These are phyloP conservation scores for Euleptes europaea DNA, from an alignment of 2,113 vertebrate genomes.

Conservation along the genomic window DNA sequence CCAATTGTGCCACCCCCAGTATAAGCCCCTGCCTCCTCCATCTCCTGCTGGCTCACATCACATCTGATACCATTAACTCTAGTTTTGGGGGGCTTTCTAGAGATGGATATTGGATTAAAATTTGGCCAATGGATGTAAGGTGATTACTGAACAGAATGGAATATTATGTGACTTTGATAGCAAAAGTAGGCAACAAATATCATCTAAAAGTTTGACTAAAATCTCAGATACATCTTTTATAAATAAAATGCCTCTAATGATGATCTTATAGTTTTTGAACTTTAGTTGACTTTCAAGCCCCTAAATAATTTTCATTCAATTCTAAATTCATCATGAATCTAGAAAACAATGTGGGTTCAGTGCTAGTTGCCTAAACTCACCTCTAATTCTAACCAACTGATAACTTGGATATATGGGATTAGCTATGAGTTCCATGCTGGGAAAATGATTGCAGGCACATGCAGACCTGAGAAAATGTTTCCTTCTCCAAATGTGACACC, in stretches of 20 bases:
- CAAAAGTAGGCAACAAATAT: neutral
- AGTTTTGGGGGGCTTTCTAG: neutral
- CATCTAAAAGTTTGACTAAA: neutral
- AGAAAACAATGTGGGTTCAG: rapidly evolving
- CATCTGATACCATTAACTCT: neutral
- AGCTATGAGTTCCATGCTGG: too few species aligned
- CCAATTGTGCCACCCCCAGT: too few species aligned
- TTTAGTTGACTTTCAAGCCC: neutral
- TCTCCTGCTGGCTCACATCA: neutral
- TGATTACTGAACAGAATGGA: neutral
- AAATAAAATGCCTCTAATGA: too few species aligned
- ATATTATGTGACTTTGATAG: neutral
- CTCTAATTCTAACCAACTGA: neutral
- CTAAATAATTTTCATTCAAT: slow-evolving; percentile 1
- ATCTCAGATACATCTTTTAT: neutral
- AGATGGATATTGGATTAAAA: neutral
- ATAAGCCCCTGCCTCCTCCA: too few species aligned
- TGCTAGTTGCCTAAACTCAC: neutral
- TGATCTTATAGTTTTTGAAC: too few species aligned
- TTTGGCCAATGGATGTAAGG: neutral
- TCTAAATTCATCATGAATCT: slow-evolving; percentile 8
- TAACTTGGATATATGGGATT: too few species aligned
- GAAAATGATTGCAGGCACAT: too few species aligned
- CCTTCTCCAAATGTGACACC: slow-evolving; percentile 17
- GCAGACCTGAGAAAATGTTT: neutral